Conservation (phyloP, 2,113 vertebrate genomes). For the Cyprinodon tularosa region DNA sequence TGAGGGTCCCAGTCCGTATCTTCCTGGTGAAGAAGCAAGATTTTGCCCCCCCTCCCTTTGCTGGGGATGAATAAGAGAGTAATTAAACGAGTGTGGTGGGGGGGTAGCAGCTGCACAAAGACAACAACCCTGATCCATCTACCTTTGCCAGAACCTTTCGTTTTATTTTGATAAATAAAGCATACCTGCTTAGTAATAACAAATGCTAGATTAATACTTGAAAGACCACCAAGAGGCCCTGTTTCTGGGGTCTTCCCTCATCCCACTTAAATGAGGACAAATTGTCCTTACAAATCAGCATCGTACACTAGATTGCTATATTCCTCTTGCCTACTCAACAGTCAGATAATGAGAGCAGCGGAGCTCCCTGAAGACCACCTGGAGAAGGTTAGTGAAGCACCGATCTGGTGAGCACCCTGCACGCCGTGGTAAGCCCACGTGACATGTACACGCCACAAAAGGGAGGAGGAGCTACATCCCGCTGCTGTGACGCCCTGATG, state of each 20-base stretch:
- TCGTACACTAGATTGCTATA: constrained; percentile 35
- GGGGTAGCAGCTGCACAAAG: constrained; percentile 69
- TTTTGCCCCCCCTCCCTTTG: constrained; percentile 67
- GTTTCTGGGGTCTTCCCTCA: constrained; percentile 48
- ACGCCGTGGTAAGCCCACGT: constrained; percentile 50
- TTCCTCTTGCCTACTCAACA: constrained; percentile 59
- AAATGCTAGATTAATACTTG: constrained; percentile 68
- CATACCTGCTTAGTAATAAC: constrained; percentile 71
- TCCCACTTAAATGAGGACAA: constrained; percentile 77
- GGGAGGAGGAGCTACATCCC: not conserved
- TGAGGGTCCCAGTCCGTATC: constrained; percentile 73
- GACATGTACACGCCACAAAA: constrained; percentile 44
- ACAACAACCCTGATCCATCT: constrained; percentile 71
- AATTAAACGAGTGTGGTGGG: constrained; percentile 70
- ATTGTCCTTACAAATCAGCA: constrained; percentile 55
- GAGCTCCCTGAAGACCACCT: constrained; percentile 65
- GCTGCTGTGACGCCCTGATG: too few species aligned
- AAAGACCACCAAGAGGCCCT: constrained; percentile 58
- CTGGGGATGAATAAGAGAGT: constrained; percentile 78
- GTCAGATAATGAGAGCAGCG: constrained; percentile 64
- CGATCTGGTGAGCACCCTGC: constrained; percentile 70
- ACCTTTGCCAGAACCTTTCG: constrained; percentile 64
- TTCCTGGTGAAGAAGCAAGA: constrained; percentile 65
- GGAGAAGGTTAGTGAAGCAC: constrained; percentile 69
- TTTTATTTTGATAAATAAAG: constrained; percentile 76